These are phyloP conservation scores for Periparus ater DNA, from an alignment of 2,797 vertebrate genomes.

Conservation along the genomic window DNA sequence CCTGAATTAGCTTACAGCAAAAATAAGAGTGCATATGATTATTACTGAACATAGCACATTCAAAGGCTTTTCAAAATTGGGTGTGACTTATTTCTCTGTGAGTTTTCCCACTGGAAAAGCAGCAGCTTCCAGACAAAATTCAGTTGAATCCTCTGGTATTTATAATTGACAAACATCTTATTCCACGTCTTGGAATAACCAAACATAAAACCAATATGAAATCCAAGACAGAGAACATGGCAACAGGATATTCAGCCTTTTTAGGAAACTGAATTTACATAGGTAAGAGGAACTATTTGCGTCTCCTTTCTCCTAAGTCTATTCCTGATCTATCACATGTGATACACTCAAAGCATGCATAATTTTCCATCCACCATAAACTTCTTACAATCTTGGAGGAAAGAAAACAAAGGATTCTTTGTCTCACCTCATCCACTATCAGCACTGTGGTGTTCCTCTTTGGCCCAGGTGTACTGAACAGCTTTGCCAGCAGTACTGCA, in stretches of 20 bases:
- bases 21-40: neutral
- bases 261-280: neutral
- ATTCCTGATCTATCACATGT: neutral
- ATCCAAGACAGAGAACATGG: neutral
- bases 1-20: neutral
- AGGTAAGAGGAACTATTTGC: neutral
- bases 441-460: slow-evolving; percentile 88
- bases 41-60: neutral
- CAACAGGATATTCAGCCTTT: neutral
- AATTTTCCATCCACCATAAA: neutral
- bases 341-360: neutral
- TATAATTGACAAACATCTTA: neutral
- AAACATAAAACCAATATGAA: neutral
- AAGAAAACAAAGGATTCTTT: neutral
- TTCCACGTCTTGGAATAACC: neutral
- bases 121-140: neutral
- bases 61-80: neutral
- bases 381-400: neutral
- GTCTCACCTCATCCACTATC: slow-evolving; percentile 91
- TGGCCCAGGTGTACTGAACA: slow-evolving; percentile 80
- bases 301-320: neutral
- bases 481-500: slow-evolving; percentile 85
- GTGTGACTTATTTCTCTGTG: neutral
- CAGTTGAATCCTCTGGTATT: neutral
- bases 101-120: neutral